These are phyloP conservation scores for Mobula hypostoma DNA, from an alignment of 2,113 vertebrate species.

Conservation along the genomic window DNA sequence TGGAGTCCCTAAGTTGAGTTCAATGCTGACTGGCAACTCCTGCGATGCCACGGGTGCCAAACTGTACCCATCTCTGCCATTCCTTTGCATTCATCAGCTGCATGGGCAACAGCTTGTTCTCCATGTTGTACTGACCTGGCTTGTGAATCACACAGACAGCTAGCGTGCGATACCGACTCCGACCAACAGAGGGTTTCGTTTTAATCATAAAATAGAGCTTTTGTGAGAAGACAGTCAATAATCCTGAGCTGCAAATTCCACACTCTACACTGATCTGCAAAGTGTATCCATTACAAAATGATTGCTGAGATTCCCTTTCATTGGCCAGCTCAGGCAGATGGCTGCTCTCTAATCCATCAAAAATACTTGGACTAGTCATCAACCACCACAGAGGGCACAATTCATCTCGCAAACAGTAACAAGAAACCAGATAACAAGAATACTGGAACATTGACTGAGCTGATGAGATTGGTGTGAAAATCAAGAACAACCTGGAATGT, in stretches of 20 bases:
- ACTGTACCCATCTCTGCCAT: too few species aligned
- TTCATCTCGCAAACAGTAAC: background rate
- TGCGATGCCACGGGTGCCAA: too few species aligned
- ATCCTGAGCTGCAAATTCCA: background rate
- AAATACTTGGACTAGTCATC: background rate
- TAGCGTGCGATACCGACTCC: too few species aligned
- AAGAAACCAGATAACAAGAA: background rate
- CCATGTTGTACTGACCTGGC: too few species aligned
- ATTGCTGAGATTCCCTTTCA: background rate
- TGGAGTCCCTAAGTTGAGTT: too few species aligned
- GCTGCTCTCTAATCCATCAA: background rate
- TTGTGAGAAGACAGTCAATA: background rate
- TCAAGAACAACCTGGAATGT: background rate
- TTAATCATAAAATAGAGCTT: background rate
- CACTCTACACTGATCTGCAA: background rate
- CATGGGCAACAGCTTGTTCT: too few species aligned
- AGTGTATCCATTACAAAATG: background rate
- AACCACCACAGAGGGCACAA: background rate
- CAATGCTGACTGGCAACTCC: too few species aligned
- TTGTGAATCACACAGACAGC: too few species aligned
- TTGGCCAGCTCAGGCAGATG: background rate
- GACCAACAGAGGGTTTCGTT: too few species aligned
- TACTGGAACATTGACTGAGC: background rate
- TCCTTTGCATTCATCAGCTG: too few species aligned
- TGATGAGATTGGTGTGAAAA: background rate